Base-by-base conservation (phyloP, 2,888 invertebrate species). In the Cataglyphis altisquamis region DNA sequence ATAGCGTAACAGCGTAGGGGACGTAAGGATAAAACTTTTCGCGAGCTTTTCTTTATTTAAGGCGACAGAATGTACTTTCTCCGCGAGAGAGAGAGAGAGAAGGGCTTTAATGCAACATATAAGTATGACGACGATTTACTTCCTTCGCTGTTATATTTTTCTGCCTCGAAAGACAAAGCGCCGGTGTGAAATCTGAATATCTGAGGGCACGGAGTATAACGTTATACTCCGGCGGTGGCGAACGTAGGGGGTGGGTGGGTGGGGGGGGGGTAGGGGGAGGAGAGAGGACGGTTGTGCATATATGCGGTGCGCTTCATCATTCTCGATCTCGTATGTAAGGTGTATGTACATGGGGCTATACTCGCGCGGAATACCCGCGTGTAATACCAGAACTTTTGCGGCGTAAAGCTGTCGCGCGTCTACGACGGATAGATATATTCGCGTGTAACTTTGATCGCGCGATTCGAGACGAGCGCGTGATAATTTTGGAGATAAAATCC, bases 281-380 rank as follows among this genome's bases (percentile, higher is more conserved):
- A 25, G 25, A 1, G 25, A 25, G 25, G 25, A 25, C 0, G 29
- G 72, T 81, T 86, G 83, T 88, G 86, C 88, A 84, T 88, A 73
- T 63, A 85, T 85, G 84, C 85, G 72, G 85, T 72, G 73, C 83
- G 85, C 85, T 89, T 87, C 89, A 85, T 89, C 89, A 88, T 89
- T 88, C 89, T 81, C 88, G 89, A 89, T 89, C 86, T 88, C 70
- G 82, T 73, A 84, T 87, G 85, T 84, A 84, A 83, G 77, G 82
- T 75, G 82, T 77, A 82, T 83, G 84, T 86, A 84, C 73, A 52
- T 8, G 60, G 55, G 55, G 74, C 67, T 45, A 64, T 82, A 82
- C 86, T 87, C 80, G 77, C 84, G 70, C 70, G 55, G 83, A 84
- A 84, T 83, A 86, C n/a, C 73, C 83, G 73, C 68, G 77, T 86